A percentile compares a stretch with the other conserved stretches of the same genome.
These are phyloP conservation scores for Trachythela sp. DNA, from an alignment of 64 coral and sea anemone genomes.

Conservation along the genomic window DNA sequence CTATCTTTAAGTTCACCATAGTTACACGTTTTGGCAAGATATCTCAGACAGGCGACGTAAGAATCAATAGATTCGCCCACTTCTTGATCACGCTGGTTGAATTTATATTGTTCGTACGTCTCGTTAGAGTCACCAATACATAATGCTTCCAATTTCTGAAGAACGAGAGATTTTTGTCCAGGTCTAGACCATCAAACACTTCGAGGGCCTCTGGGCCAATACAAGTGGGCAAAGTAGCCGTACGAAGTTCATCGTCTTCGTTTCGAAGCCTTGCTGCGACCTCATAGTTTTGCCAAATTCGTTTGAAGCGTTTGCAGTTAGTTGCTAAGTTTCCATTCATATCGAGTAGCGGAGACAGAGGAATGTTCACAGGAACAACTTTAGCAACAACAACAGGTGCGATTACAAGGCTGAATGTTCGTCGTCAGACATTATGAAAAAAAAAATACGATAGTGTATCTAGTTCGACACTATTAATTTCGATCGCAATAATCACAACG, in stretches of 20 bases:
- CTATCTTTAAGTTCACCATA: not conserved
- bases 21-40: conserved; percentile 42
- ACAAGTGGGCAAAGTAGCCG: conserved; percentile 34
- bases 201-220: conserved; percentile 38
- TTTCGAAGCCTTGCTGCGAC: conserved; percentile 3
- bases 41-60: conserved; percentile 30
- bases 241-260: conserved; percentile 32
- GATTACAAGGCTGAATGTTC: not conserved
- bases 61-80: conserved; percentile 25
- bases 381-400: not conserved
- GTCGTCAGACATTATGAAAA: not conserved
- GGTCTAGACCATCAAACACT: conserved; percentile 36
- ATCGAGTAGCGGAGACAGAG: not conserved
- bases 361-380: not conserved
- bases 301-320: not conserved
- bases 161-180: conserved; percentile 9
- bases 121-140: conserved; percentile 36
- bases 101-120: conserved; percentile 41
- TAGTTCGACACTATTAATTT: not conserved
- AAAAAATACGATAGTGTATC: not conserved
- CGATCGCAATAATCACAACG: not conserved
- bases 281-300: not conserved
- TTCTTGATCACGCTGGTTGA: conserved; percentile 37
- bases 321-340: not conserved
- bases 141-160: conserved; percentile 29